Conservation (phyloP, 1,140 invertebrate species). For the Frieseomelitta varia region DNA sequence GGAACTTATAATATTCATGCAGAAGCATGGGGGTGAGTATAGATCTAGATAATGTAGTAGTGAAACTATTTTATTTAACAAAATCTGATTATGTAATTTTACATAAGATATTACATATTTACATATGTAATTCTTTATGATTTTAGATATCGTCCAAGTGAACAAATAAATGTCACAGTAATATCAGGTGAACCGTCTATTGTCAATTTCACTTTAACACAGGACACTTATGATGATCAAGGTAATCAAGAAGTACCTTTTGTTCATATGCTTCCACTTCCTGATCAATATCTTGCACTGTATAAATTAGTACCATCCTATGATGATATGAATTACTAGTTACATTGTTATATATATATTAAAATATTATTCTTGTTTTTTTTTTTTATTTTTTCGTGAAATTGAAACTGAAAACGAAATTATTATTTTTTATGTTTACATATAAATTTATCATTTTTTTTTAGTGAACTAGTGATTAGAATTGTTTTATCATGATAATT, state of each 20-base stretch:
- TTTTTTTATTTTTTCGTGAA: conserved; percentile 27
- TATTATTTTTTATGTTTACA: conserved; percentile 32
- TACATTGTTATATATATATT: conserved; percentile 36
- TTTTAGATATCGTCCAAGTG: conserved; percentile 79
- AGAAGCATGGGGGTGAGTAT: conserved; percentile 87
- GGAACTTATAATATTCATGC: conserved; percentile 90
- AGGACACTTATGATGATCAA: conserved; percentile 70
- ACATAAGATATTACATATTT: background rate
- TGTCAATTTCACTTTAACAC: conserved; percentile 81
- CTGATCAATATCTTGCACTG: conserved; percentile 65
- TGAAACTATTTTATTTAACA: background rate
- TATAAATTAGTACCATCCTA: conserved; percentile 61
- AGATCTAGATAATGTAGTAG: background rate
- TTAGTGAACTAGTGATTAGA: conserved; percentile 1
- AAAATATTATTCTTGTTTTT: conserved; percentile 21
- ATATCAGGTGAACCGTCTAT: conserved; percentile 73
- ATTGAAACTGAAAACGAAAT: background rate
- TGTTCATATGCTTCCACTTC: conserved; percentile 70
- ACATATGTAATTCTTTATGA: conserved; percentile 29
- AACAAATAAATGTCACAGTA: conserved; percentile 76
- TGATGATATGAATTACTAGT: conserved; percentile 64
- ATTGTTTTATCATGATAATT: conserved; percentile 42
- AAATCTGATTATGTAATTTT: background rate
- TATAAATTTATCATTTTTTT: conserved; percentile 26
- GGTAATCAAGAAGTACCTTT: conserved; percentile 77